phyloP scores from a whole-genome alignment of 1,140 invertebrate genomes.

The Drosophila bifasciata region DNA sequence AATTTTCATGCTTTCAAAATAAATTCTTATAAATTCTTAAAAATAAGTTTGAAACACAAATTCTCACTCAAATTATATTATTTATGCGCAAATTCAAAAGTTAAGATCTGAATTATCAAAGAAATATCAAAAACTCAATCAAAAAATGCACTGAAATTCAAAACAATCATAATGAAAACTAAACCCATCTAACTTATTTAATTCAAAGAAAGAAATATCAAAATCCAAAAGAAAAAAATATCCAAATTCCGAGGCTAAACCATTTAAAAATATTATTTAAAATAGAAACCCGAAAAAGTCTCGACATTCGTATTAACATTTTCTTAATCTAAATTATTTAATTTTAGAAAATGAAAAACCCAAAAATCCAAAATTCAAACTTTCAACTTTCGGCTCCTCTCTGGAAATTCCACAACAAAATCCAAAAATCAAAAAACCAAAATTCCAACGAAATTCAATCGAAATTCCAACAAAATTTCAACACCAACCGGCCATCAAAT shows the following conservation, averaged over 20 bases:
- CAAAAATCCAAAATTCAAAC: constrained; percentile 43
- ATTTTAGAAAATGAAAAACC: constrained; percentile 61
- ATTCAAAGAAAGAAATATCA: background rate
- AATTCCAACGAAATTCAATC: constrained; percentile 37
- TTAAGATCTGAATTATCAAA: too few species aligned
- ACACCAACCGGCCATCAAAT: constrained; percentile 54
- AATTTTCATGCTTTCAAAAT: too few species aligned
- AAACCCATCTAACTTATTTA: too few species aligned
- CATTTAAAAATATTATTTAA: background rate
- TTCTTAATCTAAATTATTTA: constrained; percentile 56
- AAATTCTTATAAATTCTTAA: background rate
- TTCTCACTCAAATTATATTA: too few species aligned
- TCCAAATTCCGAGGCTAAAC: background rate
- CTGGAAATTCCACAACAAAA: constrained; percentile 69
- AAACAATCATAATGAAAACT: too few species aligned
- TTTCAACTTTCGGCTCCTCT: constrained; percentile 66
- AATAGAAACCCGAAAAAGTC: too few species aligned
- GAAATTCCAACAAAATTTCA: constrained; percentile 45
- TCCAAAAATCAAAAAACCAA: constrained; percentile 18
- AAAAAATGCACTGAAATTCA: too few species aligned
- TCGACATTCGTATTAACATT: constrained; percentile 17
- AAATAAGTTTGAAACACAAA: constrained; percentile 1
- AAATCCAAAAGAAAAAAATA: background rate
- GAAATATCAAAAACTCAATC: too few species aligned
- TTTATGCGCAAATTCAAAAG: too few species aligned